Percentiles rank a stretch among this genome's conserved stretches.
Evolutionary conservation across 2,797 vertebrate genomes (phyloP).

Genomic region (Pseudocheirus occidentalis): DNA sequence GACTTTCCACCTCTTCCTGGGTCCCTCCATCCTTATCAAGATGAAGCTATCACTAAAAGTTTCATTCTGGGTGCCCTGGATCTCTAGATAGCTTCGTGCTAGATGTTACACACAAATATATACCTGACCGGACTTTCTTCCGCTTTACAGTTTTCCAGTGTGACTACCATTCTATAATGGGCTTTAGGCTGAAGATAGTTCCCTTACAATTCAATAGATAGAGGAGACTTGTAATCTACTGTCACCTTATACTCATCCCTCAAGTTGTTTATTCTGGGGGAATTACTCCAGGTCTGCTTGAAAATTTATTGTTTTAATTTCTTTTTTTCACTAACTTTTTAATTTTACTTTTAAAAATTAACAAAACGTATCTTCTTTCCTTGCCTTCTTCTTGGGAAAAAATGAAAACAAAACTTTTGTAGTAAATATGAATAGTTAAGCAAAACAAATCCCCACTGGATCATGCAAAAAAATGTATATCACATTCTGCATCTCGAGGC

Average conservation of each 20-base stretch:
- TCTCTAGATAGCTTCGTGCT: neutral
- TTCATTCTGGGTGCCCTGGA: neutral
- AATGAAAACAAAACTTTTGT: neutral
- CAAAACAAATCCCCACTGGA: neutral
- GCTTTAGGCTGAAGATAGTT: neutral
- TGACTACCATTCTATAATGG: neutral
- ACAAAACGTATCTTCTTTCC: neutral
- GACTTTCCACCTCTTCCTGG: neutral
- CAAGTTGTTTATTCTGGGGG: neutral
- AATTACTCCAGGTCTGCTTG: neutral
- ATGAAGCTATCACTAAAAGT: neutral
- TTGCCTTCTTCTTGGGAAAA: neutral
- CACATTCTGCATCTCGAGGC: neutral
- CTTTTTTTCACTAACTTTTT: neutral
- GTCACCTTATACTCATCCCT: neutral
- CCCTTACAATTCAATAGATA: neutral
- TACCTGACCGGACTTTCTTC: neutral
- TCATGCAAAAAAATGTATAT: neutral
- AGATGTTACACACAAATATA: neutral
- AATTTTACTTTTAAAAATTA: neutral
- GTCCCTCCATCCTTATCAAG: neutral
- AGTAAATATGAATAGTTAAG: neutral
- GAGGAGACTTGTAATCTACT: neutral
- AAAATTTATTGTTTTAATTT: neutral
- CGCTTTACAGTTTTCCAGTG: neutral